These are phyloP conservation scores for Clavelina lepadiformis DNA, from an alignment of 23 tunicate genomes.

Conservation along the genomic window DNA sequence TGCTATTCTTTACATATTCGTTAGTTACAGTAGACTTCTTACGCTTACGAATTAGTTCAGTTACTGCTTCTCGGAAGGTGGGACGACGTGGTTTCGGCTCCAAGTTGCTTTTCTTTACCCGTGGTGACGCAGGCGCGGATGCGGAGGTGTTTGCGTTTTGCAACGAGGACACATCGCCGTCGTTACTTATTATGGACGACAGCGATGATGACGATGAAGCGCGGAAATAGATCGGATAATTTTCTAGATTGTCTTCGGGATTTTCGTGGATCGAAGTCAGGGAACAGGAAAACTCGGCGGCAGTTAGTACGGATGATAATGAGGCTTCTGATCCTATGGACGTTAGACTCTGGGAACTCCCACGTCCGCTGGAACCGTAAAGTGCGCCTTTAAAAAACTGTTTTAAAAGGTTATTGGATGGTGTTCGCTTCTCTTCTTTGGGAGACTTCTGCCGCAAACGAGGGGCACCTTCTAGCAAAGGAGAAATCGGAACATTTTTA, in stretches of 20 bases:
- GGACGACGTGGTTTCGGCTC: conserved; percentile 19
- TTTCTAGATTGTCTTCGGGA: background rate
- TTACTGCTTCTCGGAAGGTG: conserved; percentile 41
- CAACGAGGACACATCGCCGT: background rate
- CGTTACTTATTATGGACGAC: conserved; percentile 30
- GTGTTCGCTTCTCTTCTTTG: conserved; percentile 36
- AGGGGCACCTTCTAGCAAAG: conserved; percentile 17
- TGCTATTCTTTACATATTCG: conserved; percentile 3
- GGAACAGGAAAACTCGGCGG: background rate
- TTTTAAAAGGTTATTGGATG: conserved; percentile 20
- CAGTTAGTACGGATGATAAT: background rate
- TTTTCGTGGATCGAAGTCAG: background rate
- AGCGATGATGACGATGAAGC: conserved; percentile 31
- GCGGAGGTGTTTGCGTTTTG: background rate
- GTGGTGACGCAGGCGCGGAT: conserved; percentile 30
- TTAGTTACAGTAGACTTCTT: conserved; percentile 26
- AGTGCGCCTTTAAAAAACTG: conserved; percentile 43
- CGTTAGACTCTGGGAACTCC: background rate
- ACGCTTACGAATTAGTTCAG: conserved; percentile 19
- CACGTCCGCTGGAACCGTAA: conserved; percentile 7
- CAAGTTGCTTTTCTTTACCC: conserved; percentile 1
- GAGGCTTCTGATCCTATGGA: background rate
- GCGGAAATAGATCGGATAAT: conserved; percentile 20
- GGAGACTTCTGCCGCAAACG: conserved; percentile 2
- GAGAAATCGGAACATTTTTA: conserved; percentile 17